phyloP scores from a whole-genome alignment of 2,888 invertebrate genomes.

The Megaustenia siamemsis region DNA sequence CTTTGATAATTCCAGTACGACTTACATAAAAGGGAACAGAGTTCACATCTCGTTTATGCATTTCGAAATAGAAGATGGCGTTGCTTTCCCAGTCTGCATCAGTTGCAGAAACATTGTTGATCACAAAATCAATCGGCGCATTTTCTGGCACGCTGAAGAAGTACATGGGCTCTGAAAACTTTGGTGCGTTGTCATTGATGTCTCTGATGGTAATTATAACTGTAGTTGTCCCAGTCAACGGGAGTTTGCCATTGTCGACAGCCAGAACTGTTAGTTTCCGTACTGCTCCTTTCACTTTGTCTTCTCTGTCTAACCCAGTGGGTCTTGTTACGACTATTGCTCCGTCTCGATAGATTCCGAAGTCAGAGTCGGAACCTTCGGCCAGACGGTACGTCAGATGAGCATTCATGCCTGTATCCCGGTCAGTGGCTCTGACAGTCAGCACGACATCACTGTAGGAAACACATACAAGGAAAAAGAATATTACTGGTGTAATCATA shows the following conservation, averaged over 20 bases:
- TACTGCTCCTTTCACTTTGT: conserved; percentile 35
- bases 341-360: conserved; percentile 49
- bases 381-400: conserved; percentile 51
- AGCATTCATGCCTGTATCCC: conserved; percentile 58
- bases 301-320: conserved; percentile 45
- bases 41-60: conserved; percentile 36
- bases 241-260: conserved; percentile 61
- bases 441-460: conserved; percentile 15
- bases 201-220: conserved; percentile 56
- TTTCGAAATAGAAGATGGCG: conserved; percentile 52
- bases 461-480: background rate
- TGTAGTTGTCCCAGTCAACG: conserved; percentile 62
- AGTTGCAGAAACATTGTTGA: conserved; percentile 54
- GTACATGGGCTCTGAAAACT: conserved; percentile 52
- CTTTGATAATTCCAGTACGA: conserved; percentile 90
- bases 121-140: conserved; percentile 26
- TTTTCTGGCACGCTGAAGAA: conserved; percentile 55
- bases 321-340: conserved; percentile 42
- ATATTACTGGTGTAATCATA: background rate
- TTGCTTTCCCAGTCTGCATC: conserved; percentile 56
- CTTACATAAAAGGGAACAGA: conserved; percentile 53
- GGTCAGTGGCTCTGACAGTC: conserved; percentile 60
- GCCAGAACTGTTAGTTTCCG: conserved; percentile 61
- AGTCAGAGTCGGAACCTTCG: conserved; percentile 33
- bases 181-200: conserved; percentile 59